phyloP scores from a whole-genome alignment of 2,797 vertebrate species.

The Discoglossus pictus region DNA sequence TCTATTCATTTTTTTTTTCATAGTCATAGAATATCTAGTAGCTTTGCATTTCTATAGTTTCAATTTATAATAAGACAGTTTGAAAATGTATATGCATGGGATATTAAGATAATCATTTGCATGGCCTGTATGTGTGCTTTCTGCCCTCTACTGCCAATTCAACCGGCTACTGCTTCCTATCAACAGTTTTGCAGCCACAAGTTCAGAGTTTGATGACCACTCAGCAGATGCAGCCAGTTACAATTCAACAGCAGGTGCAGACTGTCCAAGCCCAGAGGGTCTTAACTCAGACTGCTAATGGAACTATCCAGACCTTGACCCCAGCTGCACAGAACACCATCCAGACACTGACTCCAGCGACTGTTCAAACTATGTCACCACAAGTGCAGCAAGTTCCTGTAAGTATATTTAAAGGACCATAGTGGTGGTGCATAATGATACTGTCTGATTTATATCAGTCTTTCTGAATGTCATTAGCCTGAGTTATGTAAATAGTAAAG shows the following conservation, averaged over 20 bases:
- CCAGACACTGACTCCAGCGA: conserved; percentile 73
- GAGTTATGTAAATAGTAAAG: no score
- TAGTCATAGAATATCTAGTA: no score
- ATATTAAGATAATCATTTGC: no score
- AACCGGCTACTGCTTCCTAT: conserved; percentile 6
- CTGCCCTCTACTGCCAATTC: no score
- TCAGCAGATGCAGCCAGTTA: conserved; percentile 86
- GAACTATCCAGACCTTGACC: conserved; percentile 73
- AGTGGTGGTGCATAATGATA: no score
- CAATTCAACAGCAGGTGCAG: conserved; percentile 91
- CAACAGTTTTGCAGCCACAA: conserved; percentile 91
- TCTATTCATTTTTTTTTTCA: no score
- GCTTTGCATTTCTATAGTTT: no score
- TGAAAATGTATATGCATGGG: no score
- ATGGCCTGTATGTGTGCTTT: no score
- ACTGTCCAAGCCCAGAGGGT: conserved; percentile 78
- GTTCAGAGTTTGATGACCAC: conserved; percentile 91
- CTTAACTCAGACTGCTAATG: conserved; percentile 78
- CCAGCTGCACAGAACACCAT: conserved; percentile 73
- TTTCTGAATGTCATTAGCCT: no score
- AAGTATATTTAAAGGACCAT: conserved; percentile 46
- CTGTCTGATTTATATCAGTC: no score
- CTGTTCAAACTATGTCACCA: conserved; percentile 84
- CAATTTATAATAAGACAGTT: no score
- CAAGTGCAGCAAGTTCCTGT: conserved; percentile 89